Base-by-base conservation (phyloP, 1,140 invertebrate species). In the Orchesella cincta region DNA sequence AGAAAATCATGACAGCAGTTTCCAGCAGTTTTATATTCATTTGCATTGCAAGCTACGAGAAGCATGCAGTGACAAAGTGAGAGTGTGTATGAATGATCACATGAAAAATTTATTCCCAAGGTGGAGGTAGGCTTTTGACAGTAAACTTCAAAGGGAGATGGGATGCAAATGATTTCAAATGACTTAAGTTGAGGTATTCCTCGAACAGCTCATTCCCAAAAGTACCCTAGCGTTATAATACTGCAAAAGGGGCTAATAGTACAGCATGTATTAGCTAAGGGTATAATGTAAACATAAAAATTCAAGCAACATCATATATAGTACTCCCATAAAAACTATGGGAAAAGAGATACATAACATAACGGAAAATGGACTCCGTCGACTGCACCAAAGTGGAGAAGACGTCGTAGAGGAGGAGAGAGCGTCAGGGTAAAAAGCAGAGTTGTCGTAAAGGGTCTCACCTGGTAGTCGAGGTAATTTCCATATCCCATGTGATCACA, bases 401-500 rank as follows among this genome's bases (percentile, higher is more conserved):
- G n/a, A n/a, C n/a, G n/a, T n/a, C n/a, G n/a, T n/a, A n/a, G n/a
- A n/a, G n/a, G n/a, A n/a, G n/a, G n/a, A n/a, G n/a, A n/a, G n/a
- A n/a, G n/a, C n/a, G n/a, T n/a, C n/a, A n/a, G n/a, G n/a, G n/a
- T 46, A 46, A n/a, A n/a, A 62, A 62, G 54, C 39, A 16, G 54
- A n/a, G 33, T 67, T 29, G 62, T n/a, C 52, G 52, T 57, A 57
- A 67, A 67, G 31, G 33, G 31, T 67, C 62, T 88, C 85, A 94
- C 92, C 91, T 94, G 92, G 88, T 93, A 94, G 88, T 94, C 92
- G 90, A 93, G 91, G 85, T 92, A 94, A 88, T 94, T 94, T 80
- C 93, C 93, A 86, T 93, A 94, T 84, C 93, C 93, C 92, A 94
- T 93, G 88, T 94, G 93, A 88, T 94, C 92, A 88, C 93, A 94